A percentile compares a stretch with the other conserved stretches of the same genome.
These are phyloP conservation scores for Azemiops feae DNA, from an alignment of 2,113 vertebrate species.

Conservation along the genomic window DNA sequence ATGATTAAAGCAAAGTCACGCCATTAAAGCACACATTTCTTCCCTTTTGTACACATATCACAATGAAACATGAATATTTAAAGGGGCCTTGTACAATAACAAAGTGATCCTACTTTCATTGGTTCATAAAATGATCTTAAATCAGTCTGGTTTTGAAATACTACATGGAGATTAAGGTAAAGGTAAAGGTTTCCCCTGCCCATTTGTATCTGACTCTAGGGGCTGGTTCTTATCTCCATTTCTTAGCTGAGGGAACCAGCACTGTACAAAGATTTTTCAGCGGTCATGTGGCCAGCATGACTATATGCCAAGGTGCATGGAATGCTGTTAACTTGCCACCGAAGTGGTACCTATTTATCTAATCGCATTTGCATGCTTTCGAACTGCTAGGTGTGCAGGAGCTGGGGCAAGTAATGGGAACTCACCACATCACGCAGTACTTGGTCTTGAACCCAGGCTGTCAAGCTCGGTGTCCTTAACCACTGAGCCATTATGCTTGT, in stretches of 20 bases:
- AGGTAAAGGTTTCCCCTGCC: background rate
- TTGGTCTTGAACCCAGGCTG: background rate
- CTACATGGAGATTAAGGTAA: background rate
- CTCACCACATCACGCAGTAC: background rate
- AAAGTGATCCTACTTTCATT: background rate
- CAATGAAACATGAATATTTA: background rate
- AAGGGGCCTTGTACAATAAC: background rate
- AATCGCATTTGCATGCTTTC: background rate
- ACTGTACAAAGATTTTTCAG: background rate
- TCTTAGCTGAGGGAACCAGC: background rate
- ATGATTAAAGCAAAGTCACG: background rate
- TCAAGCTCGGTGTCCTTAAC: background rate
- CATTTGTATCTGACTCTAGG: background rate
- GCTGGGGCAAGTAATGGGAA: background rate
- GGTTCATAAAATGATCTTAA: background rate
- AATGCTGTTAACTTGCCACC: background rate
- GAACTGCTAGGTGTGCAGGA: background rate
- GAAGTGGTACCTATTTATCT: background rate
- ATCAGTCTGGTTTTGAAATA: background rate
- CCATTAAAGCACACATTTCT: background rate
- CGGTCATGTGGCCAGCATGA: background rate
- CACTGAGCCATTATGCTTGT: background rate
- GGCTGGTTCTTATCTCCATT: background rate
- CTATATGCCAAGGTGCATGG: background rate
- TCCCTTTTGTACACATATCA: background rate